Percentiles rank a stretch among this genome's conserved stretches.
These are phyloP conservation scores for Onychomys torridus DNA, from an alignment of 2,797 vertebrate species.

Conservation along the genomic window DNA sequence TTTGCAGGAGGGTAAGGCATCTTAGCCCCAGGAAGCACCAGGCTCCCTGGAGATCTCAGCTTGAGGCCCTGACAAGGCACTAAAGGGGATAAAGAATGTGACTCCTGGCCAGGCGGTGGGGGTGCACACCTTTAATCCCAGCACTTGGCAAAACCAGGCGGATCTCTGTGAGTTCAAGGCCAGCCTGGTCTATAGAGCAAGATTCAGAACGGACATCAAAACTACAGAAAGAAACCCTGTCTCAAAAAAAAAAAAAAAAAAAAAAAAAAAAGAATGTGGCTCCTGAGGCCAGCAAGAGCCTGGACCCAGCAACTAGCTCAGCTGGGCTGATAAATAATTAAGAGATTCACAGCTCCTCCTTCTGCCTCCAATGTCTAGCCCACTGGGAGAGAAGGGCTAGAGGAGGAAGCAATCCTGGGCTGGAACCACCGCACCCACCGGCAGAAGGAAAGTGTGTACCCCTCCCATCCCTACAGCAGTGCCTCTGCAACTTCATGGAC, in stretches of 20 bases:
- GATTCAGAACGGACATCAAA: too few relatives aligned
- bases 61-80: neutral
- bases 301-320: neutral
- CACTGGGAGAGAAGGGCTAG: neutral
- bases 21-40: constrained; percentile 67
- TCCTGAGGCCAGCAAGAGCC: constrained; percentile 59
- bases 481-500: neutral
- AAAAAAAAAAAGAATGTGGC: constrained; percentile 48
- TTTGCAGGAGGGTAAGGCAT: neutral
- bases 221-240: too few relatives aligned
- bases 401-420: neutral
- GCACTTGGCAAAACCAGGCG: too few relatives aligned
- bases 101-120: constrained; percentile 5
- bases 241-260: too few relatives aligned
- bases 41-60: constrained; percentile 44
- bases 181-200: too few relatives aligned
- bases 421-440: neutral
- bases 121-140: too few relatives aligned
- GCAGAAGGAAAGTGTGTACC: neutral
- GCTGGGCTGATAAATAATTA: neutral
- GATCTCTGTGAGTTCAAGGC: too few relatives aligned
- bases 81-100: constrained; percentile 78
- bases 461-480: neutral
- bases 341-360: constrained; percentile 34
- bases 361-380: constrained; percentile 74